Conservation (phyloP, 2,888 invertebrate genomes). For the Ischnura elegans region DNA sequence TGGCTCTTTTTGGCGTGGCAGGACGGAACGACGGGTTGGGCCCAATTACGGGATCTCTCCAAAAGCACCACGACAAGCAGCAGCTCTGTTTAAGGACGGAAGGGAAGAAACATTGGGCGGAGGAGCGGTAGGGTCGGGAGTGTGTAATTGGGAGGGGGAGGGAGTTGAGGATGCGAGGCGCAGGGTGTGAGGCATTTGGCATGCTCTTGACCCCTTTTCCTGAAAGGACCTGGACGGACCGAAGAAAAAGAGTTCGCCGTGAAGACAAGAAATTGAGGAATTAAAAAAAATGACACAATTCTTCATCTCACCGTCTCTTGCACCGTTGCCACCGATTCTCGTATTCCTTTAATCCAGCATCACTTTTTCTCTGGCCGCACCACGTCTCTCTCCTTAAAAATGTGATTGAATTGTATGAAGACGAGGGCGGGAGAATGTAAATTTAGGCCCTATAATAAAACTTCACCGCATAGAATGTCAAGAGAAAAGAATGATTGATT, state of each 20-base stretch:
- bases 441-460: no score
- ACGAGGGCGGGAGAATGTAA: no score
- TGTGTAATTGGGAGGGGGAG: neutral
- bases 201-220: neutral
- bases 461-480: no score
- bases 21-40: neutral
- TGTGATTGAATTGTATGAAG: no score
- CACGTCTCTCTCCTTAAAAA: neutral
- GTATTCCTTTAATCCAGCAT: neutral
- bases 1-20: neutral
- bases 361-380: neutral
- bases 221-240: neutral
- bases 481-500: no score
- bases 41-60: neutral
- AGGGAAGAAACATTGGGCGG: neutral
- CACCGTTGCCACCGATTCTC: neutral
- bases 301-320: neutral
- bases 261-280: neutral
- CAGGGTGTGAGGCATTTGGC: neutral
- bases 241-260: neutral
- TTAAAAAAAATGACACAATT: neutral
- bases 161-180: neutral
- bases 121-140: neutral
- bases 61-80: slow-evolving; percentile 1
- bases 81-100: slow-evolving; percentile 23